phyloP scores from a whole-genome alignment of 1,140 invertebrate genomes.

The Drosophila yakuba region DNA sequence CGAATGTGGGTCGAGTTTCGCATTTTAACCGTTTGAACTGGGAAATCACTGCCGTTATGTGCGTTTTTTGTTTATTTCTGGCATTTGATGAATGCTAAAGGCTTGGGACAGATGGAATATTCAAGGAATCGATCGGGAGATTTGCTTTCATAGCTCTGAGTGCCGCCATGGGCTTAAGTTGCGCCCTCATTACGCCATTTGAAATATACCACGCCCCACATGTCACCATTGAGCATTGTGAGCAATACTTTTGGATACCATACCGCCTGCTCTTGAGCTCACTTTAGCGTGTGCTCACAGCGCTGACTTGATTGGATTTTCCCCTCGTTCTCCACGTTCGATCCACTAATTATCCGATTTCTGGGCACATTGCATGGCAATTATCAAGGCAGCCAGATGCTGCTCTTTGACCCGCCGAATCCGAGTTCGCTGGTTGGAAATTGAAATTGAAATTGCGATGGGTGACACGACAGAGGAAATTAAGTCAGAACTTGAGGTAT shows the following conservation, averaged over 20 bases:
- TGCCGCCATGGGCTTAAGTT: slow-evolving; percentile 17
- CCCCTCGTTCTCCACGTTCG: neutral
- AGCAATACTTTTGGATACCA: slow-evolving; percentile 43
- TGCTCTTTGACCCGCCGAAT: slow-evolving; percentile 7
- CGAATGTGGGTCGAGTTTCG: slow-evolving; percentile 64
- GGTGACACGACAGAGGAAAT: neutral
- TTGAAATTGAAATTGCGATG: slow-evolving; percentile 7
- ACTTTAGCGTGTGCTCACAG: slow-evolving; percentile 37
- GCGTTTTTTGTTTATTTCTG: neutral
- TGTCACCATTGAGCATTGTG: slow-evolving; percentile 73
- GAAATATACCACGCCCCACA: slow-evolving; percentile 34
- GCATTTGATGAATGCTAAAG: slow-evolving; percentile 26
- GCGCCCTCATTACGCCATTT: slow-evolving; percentile 17
- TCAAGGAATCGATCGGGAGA: slow-evolving; percentile 17
- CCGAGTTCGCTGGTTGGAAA: slow-evolving; percentile 2
- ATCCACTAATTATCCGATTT: neutral
- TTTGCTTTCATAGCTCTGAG: slow-evolving; percentile 57
- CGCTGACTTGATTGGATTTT: slow-evolving; percentile 5
- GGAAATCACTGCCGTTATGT: slow-evolving; percentile 8
- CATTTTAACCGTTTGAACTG: slow-evolving; percentile 25
- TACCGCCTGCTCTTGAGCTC: slow-evolving; percentile 5
- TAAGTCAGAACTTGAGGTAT: too few relatives aligned
- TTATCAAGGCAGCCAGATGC: slow-evolving; percentile 15
- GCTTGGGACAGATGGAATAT: slow-evolving; percentile 44
- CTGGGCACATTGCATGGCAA: slow-evolving; percentile 53